Base-by-base conservation (phyloP, 2,888 invertebrate genomes). In the Chydorus sphaericus region DNA sequence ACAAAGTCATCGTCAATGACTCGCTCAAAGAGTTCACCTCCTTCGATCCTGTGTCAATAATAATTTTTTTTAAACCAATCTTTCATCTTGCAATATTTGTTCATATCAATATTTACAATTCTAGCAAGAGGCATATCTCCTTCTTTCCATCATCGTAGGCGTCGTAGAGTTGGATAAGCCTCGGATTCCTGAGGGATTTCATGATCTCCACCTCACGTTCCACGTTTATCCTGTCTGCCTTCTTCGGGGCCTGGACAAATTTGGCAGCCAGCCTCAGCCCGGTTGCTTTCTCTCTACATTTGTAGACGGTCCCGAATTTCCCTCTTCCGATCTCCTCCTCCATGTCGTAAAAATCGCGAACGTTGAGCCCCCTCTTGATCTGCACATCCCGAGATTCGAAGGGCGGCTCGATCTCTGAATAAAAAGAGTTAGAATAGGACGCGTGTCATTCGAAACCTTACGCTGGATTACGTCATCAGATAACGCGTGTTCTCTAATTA, bases 1-100 rank as follows among this genome's bases (percentile, higher is more conserved):
- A 97, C 82, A 68, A 97, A 98, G 71, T 94, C 94, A 66, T 98
- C 98, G 66, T 94, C 94, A 60, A 98, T 96, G 26, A 98, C 96
- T 55, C 98, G 79, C 71, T 99, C 98, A 70, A 99, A 99, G 44
- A 99, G 74, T 72, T 99, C 98, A 2, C 98, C 98, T 8, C 98
- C 98, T 67, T 88, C 85, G 64, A 99, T 92, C 66, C 98, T 98
- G 75, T n/a, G n/a, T n/a, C n/a, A n/a, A n/a, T n/a, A n/a, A n/a
- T n/a, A n/a, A n/a, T n/a, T n/a, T n/a, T n/a, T n/a, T n/a, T n/a
- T n/a, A n/a, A n/a, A n/a, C n/a, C n/a, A n/a, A n/a, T n/a, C n/a
- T n/a, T n/a, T n/a, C n/a, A n/a, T n/a, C n/a, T n/a, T n/a, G n/a
- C n/a, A n/a, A n/a, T n/a, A n/a, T n/a, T n/a, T n/a, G n/a, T n/a